Base-by-base conservation (phyloP, 2,888 invertebrate species). In the Ectropis crepuscularia region DNA sequence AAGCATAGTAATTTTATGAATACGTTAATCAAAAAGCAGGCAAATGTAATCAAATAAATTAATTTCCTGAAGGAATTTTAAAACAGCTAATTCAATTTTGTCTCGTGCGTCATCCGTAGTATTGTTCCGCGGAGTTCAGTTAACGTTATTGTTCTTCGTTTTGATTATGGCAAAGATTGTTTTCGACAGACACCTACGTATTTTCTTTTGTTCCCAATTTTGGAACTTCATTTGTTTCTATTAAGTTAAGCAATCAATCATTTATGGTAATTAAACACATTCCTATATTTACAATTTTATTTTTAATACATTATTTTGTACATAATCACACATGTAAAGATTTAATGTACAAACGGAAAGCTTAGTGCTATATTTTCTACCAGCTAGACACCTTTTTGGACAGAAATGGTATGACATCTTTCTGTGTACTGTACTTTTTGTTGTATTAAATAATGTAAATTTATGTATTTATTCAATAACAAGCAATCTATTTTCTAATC, bases 81-180 rank as follows among this genome's bases (percentile, higher is more conserved):
- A 49, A 49, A 8, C 38, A 8, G 49, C 38, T 38, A 51, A 51
- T 51, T 51, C 37, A 37, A 50, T 51, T 51, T 59, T 48, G n/a
- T 36, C 43, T 43, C 36, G n/a, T 51, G 39, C 54, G 49, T 51
- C 28, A 36, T 49, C 1, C 43, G 4, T 11, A 53, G 12, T 53
- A 43, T 59, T 51, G 16, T 46, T 43, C n/a, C 16, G 6, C 9
- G 42, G 16, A 37, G 46, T 54, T 45, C 16, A 1, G 46, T 54
- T 47, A 6, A 53, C 47, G 57, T 41, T 46, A 51, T 57, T 62
- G 53, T 57, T 53, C 57, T 9, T 57, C 42, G 42, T 62, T 57
- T 57, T 57, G 47, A 62, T 62, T 62, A 47, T 38, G 11, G 41
- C 36, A 62, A 53, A 62, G 42, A 57, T 57, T 53, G 62, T 48